Evolutionary conservation across 1,140 invertebrate species (phyloP).

Genomic region (Drosophila auraria): DNA sequence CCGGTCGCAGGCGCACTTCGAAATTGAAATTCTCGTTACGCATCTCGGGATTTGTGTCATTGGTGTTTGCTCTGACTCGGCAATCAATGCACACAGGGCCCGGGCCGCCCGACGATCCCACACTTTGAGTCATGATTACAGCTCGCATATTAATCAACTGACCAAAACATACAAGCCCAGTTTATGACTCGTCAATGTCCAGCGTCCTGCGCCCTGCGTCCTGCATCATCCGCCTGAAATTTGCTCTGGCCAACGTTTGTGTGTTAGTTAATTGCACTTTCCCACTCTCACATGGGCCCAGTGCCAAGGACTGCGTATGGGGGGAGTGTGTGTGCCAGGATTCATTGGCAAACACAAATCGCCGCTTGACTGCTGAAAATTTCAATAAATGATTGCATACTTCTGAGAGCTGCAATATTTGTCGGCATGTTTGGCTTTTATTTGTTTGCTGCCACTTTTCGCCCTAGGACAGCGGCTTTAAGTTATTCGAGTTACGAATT

Average conservation of each 20-base stretch:
- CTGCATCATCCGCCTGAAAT: conserved; percentile 5
- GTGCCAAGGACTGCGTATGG: not conserved
- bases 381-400: conserved; percentile 63
- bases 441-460: conserved; percentile 6
- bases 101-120: conserved; percentile 5
- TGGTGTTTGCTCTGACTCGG: conserved; percentile 56
- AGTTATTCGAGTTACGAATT: not conserved
- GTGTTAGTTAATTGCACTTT: conserved; percentile 51
- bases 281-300: not conserved
- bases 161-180: conserved; percentile 40
- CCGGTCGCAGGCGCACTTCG: conserved; percentile 66
- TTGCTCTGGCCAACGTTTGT: conserved; percentile 25
- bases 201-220: not conserved
- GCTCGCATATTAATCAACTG: conserved; percentile 72
- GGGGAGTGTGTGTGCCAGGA: not conserved
- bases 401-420: conserved; percentile 46
- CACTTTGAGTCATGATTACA: conserved; percentile 21
- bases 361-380: conserved; percentile 33
- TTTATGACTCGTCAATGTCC: conserved; percentile 38
- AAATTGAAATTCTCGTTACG: conserved; percentile 54
- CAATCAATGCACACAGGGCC: conserved; percentile 48
- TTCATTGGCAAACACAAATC: conserved; percentile 19
- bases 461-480: not conserved
- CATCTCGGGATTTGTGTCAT: conserved; percentile 33
- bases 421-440: conserved; percentile 13